These are phyloP conservation scores for Gadopsis bispinosus DNA, from an alignment of 2,797 vertebrate species.

Conservation along the genomic window DNA sequence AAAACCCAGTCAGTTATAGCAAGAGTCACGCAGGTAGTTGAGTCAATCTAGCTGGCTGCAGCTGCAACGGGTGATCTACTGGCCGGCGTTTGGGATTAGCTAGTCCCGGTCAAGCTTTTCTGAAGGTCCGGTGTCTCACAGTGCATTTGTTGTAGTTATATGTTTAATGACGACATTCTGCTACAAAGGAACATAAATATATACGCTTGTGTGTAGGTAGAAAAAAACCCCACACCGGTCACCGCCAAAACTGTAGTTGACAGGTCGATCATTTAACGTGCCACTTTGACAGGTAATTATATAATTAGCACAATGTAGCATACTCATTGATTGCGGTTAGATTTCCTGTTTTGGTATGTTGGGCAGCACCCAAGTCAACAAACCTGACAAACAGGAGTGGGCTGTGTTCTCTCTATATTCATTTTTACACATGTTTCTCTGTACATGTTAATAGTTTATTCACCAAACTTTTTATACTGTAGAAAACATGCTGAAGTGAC, in stretches of 20 bases:
- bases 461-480: background rate
- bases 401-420: background rate
- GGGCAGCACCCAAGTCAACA: constrained; percentile 2
- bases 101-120: background rate
- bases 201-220: background rate
- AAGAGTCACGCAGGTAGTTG: background rate
- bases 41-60: background rate
- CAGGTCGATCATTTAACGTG: background rate
- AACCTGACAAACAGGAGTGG: constrained; percentile 13
- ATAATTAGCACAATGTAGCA: background rate
- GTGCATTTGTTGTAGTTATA: background rate
- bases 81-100: constrained; percentile 42
- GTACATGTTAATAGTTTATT: background rate
- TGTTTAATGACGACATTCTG: background rate
- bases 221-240: background rate
- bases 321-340: constrained; percentile 12
- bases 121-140: background rate
- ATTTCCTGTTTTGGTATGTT: constrained; percentile 4
- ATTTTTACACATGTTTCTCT: background rate
- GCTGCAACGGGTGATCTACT: constrained; percentile 23
- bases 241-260: background rate
- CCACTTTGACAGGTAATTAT: constrained; percentile 1
- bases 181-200: too few species aligned
- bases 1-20: background rate
- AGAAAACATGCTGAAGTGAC: too few species aligned